Conservation (phyloP, 30 jellyfish, hydroid and myxozoan species). For the Hydractinia symbiolongicarpus region DNA sequence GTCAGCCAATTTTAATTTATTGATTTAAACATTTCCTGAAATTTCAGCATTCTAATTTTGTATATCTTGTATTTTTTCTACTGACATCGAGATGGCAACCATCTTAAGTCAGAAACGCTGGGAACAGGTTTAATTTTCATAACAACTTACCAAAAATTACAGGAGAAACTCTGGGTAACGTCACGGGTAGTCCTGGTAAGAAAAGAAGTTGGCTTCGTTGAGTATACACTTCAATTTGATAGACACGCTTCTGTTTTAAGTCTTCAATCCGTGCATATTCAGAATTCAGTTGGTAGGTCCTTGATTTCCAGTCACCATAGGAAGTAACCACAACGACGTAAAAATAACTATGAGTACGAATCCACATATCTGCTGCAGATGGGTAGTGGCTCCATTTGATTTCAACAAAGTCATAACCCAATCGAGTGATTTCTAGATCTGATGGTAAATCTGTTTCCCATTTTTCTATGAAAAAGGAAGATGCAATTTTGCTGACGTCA, state of each 20-base stretch:
- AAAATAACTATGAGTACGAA: not conserved
- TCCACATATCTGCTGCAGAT: not conserved
- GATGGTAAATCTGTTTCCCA: not conserved
- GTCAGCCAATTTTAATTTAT: too few species aligned
- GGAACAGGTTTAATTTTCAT: too few species aligned
- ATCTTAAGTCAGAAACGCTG: too few species aligned
- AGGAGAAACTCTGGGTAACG: too few species aligned
- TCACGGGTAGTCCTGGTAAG: too few species aligned
- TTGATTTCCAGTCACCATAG: not conserved
- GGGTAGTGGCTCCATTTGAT: conserved; percentile 9
- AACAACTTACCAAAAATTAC: too few species aligned
- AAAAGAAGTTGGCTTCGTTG: too few species aligned
- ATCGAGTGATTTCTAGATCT: not conserved
- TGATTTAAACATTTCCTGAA: too few species aligned
- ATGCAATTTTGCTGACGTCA: not conserved
- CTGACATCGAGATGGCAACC: too few species aligned
- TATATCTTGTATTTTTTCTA: too few species aligned
- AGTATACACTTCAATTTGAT: not conserved
- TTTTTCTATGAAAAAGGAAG: not conserved
- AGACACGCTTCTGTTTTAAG: not conserved
- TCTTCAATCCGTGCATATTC: conserved; percentile 6
- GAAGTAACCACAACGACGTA: not conserved
- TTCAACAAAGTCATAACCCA: not conserved
- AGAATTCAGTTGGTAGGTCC: not conserved
- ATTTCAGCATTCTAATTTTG: too few species aligned